Evolutionary conservation across 2,797 vertebrate genomes (phyloP).

Genomic region (Vultur gryphus): DNA sequence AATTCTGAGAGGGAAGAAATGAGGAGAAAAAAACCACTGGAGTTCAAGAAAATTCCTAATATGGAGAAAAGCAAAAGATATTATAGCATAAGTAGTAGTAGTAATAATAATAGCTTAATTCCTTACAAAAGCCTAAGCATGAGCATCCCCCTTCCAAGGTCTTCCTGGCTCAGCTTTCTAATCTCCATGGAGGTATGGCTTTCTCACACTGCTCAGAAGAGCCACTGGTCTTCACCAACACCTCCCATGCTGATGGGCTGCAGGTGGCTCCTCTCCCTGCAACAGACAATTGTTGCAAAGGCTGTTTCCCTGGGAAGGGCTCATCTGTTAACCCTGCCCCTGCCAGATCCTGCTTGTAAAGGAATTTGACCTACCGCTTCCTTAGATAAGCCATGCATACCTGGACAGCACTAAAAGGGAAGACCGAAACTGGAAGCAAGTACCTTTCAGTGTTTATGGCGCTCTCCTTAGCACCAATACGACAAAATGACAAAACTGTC

Average conservation of each 20-base stretch:
- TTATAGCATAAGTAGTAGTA: too few relatives aligned
- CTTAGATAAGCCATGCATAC: accelerated
- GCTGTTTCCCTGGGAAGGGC: neutral
- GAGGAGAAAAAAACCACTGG: neutral
- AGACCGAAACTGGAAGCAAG: neutral
- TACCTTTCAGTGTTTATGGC: neutral
- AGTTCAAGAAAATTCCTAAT: neutral
- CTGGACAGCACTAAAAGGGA: neutral
- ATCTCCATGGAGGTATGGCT: accelerated
- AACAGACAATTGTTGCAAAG: neutral
- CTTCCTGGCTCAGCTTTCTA: neutral
- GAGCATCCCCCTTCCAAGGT: accelerated
- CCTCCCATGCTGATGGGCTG: neutral
- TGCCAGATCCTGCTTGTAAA: neutral
- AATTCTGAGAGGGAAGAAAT: neutral
- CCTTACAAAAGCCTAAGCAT: neutral
- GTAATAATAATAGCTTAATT: neutral
- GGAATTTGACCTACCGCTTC: neutral
- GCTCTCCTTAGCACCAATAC: neutral
- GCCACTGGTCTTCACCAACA: neutral
- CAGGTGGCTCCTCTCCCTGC: neutral
- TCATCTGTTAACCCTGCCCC: neutral
- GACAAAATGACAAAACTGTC: neutral
- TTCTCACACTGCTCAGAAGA: neutral
- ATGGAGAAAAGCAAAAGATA: neutral